A percentile compares a stretch with the other conserved stretches of the same genome.
phyloP scores from a whole-genome alignment of 2,888 invertebrate genomes.

The Acleris cristana region DNA sequence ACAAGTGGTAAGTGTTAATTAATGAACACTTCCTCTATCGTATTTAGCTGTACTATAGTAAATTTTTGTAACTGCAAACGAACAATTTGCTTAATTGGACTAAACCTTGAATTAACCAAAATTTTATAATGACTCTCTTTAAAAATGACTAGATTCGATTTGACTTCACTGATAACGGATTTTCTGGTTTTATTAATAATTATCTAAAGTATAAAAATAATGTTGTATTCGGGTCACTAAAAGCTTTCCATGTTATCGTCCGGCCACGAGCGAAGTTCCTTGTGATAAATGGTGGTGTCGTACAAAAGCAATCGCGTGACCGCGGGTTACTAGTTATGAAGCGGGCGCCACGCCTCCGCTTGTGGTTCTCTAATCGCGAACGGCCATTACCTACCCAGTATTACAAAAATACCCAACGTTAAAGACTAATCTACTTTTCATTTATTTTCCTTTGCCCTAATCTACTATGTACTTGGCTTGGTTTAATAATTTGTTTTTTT shows the following conservation, averaged over 20 bases:
- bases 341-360: constrained; percentile 32
- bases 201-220: neutral
- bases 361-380: constrained; percentile 26
- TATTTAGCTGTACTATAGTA: no score
- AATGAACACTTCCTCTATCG: no score
- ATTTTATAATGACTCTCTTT: no score
- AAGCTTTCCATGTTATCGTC: constrained; percentile 5
- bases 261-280: constrained; percentile 14
- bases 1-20: no score
- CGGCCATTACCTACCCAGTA: constrained; percentile 18
- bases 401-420: constrained; percentile 19
- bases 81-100: no score
- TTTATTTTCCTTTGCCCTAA: constrained; percentile 7
- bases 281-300: constrained; percentile 23
- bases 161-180: no score
- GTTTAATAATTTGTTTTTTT: neutral
- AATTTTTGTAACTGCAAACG: no score
- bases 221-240: neutral
- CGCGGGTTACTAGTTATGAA: constrained; percentile 24
- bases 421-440: constrained; percentile 22
- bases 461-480: constrained; percentile 1
- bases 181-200: no score
- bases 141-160: no score
- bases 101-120: no score
- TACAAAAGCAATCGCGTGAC: constrained; percentile 32